A percentile compares a stretch with the other conserved stretches of the same genome.
These are phyloP conservation scores for Pelochelys cantorii DNA, from an alignment of 2,797 vertebrate species.

Conservation along the genomic window DNA sequence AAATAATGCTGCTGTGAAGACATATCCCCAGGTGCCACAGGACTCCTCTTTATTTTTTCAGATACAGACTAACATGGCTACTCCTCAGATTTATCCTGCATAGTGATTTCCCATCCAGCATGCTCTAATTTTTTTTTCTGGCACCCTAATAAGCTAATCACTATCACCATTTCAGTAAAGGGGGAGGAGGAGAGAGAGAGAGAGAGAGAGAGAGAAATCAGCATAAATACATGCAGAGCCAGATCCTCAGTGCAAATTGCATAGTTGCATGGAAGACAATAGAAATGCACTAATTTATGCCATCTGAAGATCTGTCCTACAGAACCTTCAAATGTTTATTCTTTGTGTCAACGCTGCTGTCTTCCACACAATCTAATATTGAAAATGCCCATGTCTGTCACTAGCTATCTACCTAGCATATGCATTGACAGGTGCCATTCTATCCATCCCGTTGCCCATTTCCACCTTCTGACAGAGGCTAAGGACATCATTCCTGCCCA, in stretches of 20 bases:
- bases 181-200: neutral
- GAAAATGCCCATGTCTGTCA: neutral
- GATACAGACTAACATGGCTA: no score
- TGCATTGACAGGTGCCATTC: neutral
- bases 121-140: slow-evolving; percentile 25
- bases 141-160: neutral
- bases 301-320: neutral
- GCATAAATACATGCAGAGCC: fast-evolving
- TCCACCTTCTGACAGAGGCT: no score
- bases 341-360: neutral
- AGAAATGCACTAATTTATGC: neutral
- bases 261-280: neutral
- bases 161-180: neutral
- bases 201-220: neutral
- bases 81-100: neutral
- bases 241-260: neutral
- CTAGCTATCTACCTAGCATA: neutral
- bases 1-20: no score
- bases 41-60: no score
- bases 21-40: no score
- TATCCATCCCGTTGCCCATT: no score
- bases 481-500: no score
- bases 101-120: neutral
- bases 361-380: neutral
- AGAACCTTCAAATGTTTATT: neutral